Percentiles rank a stretch among this genome's conserved stretches.
Conservation (phyloP, 92 coral and sea anemone genomes). For the Parazoanthus atlanticus region DNA sequence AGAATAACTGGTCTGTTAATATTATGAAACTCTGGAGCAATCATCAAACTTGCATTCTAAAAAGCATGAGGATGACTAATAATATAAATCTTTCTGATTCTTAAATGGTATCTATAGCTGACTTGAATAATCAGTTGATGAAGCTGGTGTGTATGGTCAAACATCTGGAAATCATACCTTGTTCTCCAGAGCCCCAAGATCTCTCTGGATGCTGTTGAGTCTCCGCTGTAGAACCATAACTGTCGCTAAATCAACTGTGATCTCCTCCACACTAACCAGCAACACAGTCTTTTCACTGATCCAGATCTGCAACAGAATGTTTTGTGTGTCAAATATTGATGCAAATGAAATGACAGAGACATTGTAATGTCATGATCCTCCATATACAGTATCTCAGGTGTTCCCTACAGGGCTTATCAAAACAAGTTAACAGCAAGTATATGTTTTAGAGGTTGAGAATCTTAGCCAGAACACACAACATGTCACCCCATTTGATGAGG, state of each 20-base stretch:
- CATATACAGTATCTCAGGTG: too few species aligned
- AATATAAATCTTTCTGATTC: too few species aligned
- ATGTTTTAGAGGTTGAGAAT: too few species aligned
- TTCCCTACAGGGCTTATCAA: too few species aligned
- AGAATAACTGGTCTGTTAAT: too few species aligned
- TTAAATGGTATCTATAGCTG: too few species aligned
- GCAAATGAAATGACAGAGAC: not conserved
- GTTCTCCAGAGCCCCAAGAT: slow-evolving; percentile 93
- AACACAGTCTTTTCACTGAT: slow-evolving; percentile 95
- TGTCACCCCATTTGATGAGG: too few species aligned
- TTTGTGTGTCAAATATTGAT: not conserved
- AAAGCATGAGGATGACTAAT: not conserved
- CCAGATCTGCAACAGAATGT: slow-evolving; percentile 68
- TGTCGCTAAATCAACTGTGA: slow-evolving; percentile 91
- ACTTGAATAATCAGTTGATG: too few species aligned
- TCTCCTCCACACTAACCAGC: slow-evolving; percentile 92
- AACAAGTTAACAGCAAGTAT: too few species aligned
- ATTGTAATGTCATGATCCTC: not conserved
- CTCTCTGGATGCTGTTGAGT: slow-evolving; percentile 94
- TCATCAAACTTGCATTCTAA: not conserved
- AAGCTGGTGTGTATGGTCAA: too few species aligned
- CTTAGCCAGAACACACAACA: too few species aligned
- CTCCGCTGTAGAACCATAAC: slow-evolving; percentile 97
- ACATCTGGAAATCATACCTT: slow-evolving; percentile 60
- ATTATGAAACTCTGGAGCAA: too few species aligned